These are phyloP conservation scores for Drosophila conformis DNA, from an alignment of 2,888 invertebrate species.

Conservation along the genomic window DNA sequence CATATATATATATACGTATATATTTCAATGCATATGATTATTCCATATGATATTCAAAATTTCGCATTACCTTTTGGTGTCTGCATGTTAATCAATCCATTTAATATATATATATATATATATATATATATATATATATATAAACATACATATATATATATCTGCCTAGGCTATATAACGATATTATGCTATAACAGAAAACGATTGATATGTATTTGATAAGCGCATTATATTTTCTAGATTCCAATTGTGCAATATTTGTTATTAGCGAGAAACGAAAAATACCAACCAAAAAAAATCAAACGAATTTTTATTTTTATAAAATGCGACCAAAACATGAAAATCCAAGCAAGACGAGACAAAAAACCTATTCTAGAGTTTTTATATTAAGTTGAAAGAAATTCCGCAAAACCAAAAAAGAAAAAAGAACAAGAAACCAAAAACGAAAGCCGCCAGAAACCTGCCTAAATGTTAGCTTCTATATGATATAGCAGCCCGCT, in stretches of 20 bases:
- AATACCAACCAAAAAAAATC: conserved; percentile 9
- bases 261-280: conserved; percentile 58
- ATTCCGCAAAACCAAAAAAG: conserved; percentile 6
- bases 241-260: conserved; percentile 76
- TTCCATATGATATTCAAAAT: conserved; percentile 58
- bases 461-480: conserved; percentile 62
- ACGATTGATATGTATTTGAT: conserved; percentile 59
- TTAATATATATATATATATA: conserved; percentile 53
- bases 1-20: conserved; percentile 11
- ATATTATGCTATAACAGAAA: conserved; percentile 29
- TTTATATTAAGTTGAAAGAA: conserved; percentile 33
- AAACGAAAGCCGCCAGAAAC: conserved; percentile 50
- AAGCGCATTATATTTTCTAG: conserved; percentile 74
- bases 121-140: conserved; percentile 11
- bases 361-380: conserved; percentile 39
- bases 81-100: conserved; percentile 71
- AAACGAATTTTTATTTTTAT: conserved; percentile 74
- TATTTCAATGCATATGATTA: conserved; percentile 47
- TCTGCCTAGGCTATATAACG: conserved; percentile 48
- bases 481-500: conserved; percentile 57
- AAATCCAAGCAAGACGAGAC: conserved; percentile 1
- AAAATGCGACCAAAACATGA: conserved; percentile 70
- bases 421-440: not conserved
- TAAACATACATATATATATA: conserved; percentile 20
- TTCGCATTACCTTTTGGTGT: conserved; percentile 72